Evolutionary conservation across 2,888 invertebrate genomes (phyloP), one percentile per base, ranked within the genome.

Genomic region (Adelphocoris suturalis): DNA sequence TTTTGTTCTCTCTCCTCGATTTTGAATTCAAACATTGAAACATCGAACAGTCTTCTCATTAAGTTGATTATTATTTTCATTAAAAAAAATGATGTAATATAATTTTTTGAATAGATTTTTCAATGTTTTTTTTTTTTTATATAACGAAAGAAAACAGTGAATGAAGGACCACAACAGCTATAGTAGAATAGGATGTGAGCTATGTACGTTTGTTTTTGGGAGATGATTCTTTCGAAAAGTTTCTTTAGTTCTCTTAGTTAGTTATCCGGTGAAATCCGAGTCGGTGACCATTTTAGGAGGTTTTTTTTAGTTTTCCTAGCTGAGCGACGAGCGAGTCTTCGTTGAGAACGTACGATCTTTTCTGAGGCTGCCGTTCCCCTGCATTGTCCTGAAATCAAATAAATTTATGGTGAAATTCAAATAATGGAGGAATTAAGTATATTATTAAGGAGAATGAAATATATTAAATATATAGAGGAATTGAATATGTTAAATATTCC

Each of bases 301-400:
- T 93, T 93, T 95, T 95, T 93, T 96, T 96, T 89, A 96, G 94
- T 88, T 95, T 95, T 91, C 95, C 94, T 87, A 96, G 94, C 93
- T 96, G 95, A 76, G 94, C 94, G 5, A 95, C 95, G 89, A 96
- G 94, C 92, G 95, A 95, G 89, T 95, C 95, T 93, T 96, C 96
- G 91, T 94, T 94, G 0, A 95, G 94, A 81, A 96, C 94, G 92
- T 95, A 96, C 28, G 91, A 91, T 90, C 96, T 94, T 92, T 96
- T 96, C 92, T 95, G 94, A 93, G 95, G 90, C 80, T 90, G 91
- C 14, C 89, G 91, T 19, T 85, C 84, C 5, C 78, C 46, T 13
- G 86, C 91, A 84, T 92, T 92, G 88, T 92, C 92, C 94, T 94
- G 93, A 11, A 78, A 76, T 52, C 85, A 86, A 93, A 93, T 91